Evolutionary conservation across 2,888 invertebrate genomes (phyloP), one percentile per base, ranked within the genome.

Genomic region (Standfussiana lucernea): DNA sequence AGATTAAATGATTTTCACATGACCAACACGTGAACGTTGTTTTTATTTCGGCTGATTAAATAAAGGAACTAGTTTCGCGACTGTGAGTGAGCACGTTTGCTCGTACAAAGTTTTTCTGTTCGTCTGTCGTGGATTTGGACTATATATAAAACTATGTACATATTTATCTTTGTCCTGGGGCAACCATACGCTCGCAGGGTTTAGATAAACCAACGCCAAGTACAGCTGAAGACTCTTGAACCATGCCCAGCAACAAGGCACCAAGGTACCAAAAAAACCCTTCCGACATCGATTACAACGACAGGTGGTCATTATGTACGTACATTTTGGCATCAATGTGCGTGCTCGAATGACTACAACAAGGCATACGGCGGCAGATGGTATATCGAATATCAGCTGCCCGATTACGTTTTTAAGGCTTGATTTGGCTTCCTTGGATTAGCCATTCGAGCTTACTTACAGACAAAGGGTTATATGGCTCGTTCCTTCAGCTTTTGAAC

Each of bases 1-100:
- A 77, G 53, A 78, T 78, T 47, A 50, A 56, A 79, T 35, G 18
- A 59, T 78, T 50, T 72, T 56, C 79, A 78, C 79, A 66, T 66
- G 72, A 37, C 18, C 15, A 0, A 47, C 56, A 78, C 72, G 79
- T 78, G 79, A 21, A 8, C 28, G 18, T 15, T 66, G 37, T 79
- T 79, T 47, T 79, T 78, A 35, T 78, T 78, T 79, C 35, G 40
- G 0, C n/a, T 47, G 21, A 21, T 61, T 28, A 28, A 78, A 47
- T 28, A 24, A 3, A 47, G 32, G 24, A 79, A 79, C 78, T 47
- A 18, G 78, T 71, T 78, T 71, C 5, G 35, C 10, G 47, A 71
- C 69, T 62, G 13, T 47, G 7, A 28, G 13, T 47, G 7, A 28
- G 35, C 78, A 78, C 64, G 79, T 78, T 71, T 65, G 11, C 2